A percentile compares a stretch with the other conserved stretches of the same genome.
Conservation (phyloP, 2,888 invertebrate species). For the Pyrgus malvae region DNA sequence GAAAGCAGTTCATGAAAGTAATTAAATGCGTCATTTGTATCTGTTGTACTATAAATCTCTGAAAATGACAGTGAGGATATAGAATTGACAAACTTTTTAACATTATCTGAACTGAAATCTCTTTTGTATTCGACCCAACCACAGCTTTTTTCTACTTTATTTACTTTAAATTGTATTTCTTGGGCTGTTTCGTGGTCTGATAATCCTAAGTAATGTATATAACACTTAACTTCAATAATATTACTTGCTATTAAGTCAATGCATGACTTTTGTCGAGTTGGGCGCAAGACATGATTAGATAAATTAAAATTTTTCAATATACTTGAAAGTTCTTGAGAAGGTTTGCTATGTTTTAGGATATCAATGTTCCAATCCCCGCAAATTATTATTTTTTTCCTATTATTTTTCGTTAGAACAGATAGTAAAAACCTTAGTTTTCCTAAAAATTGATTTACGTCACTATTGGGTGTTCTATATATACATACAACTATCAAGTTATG, state of each 20-base stretch:
- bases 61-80: conserved; percentile 1
- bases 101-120: conserved; percentile 2
- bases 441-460: no score
- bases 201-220: conserved; percentile 5
- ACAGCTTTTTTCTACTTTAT: background rate
- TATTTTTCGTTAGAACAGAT: no score
- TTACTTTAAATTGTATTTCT: background rate
- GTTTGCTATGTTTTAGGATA: background rate
- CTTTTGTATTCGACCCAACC: conserved; percentile 2
- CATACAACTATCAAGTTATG: no score
- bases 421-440: no score
- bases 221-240: background rate
- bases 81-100: background rate
- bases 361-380: no score
- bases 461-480: no score
- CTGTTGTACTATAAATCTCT: background rate
- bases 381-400: no score
- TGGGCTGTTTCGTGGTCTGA: conserved; percentile 23
- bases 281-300: background rate
- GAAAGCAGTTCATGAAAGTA: conserved; percentile 1
- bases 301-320: conserved; percentile 4
- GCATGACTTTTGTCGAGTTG: conserved; percentile 10
- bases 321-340: background rate
- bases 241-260: conserved; percentile 22
- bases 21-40: background rate